Evolutionary conservation across 2,113 vertebrate genomes (phyloP).

Genomic region (Rhodinocichla rosea): DNA sequence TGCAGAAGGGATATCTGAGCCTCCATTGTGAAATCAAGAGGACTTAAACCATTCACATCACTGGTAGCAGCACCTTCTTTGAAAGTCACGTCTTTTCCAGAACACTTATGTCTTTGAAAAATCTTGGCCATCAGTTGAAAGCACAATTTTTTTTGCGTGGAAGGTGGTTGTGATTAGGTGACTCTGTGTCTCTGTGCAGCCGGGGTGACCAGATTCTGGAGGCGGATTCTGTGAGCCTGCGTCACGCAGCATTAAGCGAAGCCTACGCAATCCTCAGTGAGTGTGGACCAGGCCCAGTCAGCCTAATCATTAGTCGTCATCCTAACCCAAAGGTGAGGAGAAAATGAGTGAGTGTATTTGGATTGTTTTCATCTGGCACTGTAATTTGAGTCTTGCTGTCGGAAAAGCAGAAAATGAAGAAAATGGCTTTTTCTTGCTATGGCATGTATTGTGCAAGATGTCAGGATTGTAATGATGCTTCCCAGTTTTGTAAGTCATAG

Average conservation of each 20-base stretch:
- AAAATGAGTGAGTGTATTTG: neutral
- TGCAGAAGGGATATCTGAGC: neutral
- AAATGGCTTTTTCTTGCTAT: neutral
- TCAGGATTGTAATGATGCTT: neutral
- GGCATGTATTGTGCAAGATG: neutral
- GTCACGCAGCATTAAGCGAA: slow-evolving; percentile 88
- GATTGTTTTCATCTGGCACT: neutral
- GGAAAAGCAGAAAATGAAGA: neutral
- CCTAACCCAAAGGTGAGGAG: slow-evolving; percentile 89
- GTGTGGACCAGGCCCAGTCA: slow-evolving; percentile 90
- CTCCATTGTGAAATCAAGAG: neutral
- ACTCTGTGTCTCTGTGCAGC: slow-evolving; percentile 63
- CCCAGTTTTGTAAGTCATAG: neutral
- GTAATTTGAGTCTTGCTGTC: neutral
- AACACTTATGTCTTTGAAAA: neutral
- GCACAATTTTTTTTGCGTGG: neutral
- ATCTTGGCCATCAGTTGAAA: neutral
- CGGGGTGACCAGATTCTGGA: slow-evolving; percentile 95
- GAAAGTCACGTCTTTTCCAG: neutral
- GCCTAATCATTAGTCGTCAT: slow-evolving; percentile 92
- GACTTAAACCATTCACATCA: neutral
- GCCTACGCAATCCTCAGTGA: slow-evolving; percentile 93
- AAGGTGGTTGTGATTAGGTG: neutral
- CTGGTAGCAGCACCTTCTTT: neutral
- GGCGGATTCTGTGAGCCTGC: slow-evolving; percentile 89